Conservation (phyloP, 1,140 invertebrate species). For the Cydia fagiglandana region DNA sequence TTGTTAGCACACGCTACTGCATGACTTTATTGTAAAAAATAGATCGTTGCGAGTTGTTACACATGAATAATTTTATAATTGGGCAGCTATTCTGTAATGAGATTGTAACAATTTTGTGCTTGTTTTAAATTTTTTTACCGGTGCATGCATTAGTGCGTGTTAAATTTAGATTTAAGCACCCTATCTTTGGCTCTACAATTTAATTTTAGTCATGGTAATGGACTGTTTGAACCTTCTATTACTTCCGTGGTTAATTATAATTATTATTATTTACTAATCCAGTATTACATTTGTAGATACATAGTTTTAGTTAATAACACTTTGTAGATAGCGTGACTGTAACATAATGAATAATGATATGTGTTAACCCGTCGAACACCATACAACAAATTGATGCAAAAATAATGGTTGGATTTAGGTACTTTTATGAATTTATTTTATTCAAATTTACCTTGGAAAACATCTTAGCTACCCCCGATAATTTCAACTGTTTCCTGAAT, state of each 20-base stretch:
- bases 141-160: conserved; percentile 10
- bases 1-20: conserved; percentile 3
- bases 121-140: background rate
- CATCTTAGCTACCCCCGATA: no score
- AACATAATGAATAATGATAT: background rate
- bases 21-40: background rate
- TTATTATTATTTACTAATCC: background rate
- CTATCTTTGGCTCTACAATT: background rate
- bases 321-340: background rate
- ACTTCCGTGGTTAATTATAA: background rate
- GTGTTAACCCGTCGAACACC: no score
- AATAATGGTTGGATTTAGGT: conserved; percentile 18
- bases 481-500: no score
- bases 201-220: background rate
- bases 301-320: background rate
- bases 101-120: background rate
- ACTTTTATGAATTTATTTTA: no score
- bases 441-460: no score
- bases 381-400: no score
- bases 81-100: background rate
- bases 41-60: background rate
- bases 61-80: background rate
- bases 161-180: conserved; percentile 16
- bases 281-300: background rate
- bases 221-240: background rate